These are phyloP conservation scores for Eurosta solidaginis DNA, from an alignment of 1,140 invertebrate species.

Conservation along the genomic window DNA sequence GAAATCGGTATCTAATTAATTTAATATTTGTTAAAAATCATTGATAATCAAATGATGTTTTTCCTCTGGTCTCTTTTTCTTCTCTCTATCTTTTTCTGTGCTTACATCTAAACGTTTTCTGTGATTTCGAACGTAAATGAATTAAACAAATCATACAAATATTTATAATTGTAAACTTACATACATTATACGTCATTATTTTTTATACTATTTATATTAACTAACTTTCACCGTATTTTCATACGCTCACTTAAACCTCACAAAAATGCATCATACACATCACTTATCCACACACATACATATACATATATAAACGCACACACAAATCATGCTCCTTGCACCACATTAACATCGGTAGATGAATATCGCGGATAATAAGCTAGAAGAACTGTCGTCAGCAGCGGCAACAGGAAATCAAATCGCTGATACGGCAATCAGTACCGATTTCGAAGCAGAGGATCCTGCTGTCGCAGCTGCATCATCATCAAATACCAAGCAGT, in stretches of 20 bases:
- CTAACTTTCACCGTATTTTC: not conserved
- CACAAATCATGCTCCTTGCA: not conserved
- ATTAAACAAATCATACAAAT: not conserved
- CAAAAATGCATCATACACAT: not conserved
- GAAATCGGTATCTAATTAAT: not conserved
- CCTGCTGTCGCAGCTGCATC: not conserved
- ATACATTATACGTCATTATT: not conserved
- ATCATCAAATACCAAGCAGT: not conserved
- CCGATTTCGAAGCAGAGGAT: not conserved
- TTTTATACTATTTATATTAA: not conserved
- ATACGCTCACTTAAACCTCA: not conserved
- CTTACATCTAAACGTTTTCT: conserved; percentile 9
- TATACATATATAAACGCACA: not conserved
- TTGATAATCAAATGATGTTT: conserved; percentile 54
- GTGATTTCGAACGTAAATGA: not conserved
- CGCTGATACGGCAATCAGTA: not conserved
- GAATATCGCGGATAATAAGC: conserved; percentile 1
- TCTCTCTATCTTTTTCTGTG: conserved; percentile 30
- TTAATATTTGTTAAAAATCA: conserved; percentile 36
- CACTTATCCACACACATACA: not conserved
- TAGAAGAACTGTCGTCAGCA: not conserved
- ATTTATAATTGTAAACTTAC: not conserved
- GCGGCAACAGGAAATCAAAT: not conserved
- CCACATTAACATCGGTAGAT: not conserved
- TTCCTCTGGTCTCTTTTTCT: conserved; percentile 46